These are phyloP conservation scores for Myotis davidii DNA, from an alignment of 2,113 vertebrate genomes.

Conservation along the genomic window DNA sequence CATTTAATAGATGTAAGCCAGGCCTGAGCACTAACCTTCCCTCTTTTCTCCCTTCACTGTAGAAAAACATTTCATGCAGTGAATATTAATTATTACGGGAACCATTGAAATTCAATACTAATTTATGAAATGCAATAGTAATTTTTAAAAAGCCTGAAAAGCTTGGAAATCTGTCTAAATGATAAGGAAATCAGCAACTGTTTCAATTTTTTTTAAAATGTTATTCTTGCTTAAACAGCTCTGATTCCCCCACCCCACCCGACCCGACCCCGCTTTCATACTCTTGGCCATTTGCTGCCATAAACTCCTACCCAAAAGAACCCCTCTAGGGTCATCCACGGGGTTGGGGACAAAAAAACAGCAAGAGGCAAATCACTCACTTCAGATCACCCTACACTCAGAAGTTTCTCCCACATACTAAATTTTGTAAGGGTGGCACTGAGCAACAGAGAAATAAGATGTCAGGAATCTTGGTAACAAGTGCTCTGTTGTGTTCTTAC, in stretches of 20 bases:
- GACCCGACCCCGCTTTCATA: background rate
- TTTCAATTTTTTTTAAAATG: slow-evolving; percentile 11
- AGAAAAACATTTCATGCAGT: slow-evolving; percentile 45
- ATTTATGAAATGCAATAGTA: slow-evolving; percentile 39
- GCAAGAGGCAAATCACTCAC: background rate
- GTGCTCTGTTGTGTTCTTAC: background rate
- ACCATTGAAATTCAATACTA: background rate
- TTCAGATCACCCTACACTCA: background rate
- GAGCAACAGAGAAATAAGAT: background rate
- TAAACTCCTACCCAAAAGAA: background rate
- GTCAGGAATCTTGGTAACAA: background rate
- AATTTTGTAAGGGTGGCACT: background rate
- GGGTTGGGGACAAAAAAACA: background rate
- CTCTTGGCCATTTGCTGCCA: background rate
- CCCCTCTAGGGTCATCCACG: background rate
- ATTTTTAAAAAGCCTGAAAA: background rate
- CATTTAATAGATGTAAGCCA: background rate
- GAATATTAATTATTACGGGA: slow-evolving; percentile 26
- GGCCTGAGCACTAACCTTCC: background rate
- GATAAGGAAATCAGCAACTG: background rate
- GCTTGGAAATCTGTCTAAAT: slow-evolving; percentile 23
- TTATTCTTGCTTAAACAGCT: background rate
- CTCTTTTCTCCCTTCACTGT: background rate
- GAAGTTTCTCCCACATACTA: background rate
- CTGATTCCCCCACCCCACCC: background rate